A percentile compares a stretch with the other conserved stretches of the same genome.
phyloP scores from a whole-genome alignment of 2,888 invertebrate species.

The Cephus rjabovi region DNA sequence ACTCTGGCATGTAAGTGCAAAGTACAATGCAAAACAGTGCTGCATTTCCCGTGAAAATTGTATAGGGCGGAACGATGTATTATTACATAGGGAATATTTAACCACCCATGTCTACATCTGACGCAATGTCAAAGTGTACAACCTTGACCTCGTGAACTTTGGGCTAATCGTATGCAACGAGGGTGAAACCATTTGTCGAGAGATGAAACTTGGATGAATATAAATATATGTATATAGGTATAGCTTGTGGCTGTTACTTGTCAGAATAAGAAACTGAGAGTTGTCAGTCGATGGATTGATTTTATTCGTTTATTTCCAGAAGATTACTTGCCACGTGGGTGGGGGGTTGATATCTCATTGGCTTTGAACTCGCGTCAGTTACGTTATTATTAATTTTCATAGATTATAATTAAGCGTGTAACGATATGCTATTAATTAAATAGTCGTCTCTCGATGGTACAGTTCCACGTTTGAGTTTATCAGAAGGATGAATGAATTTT shows the following conservation, averaged over 20 bases:
- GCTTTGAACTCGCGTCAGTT: neutral
- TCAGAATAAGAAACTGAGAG: neutral
- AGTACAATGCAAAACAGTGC: neutral
- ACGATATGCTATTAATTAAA: neutral
- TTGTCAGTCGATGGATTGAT: neutral
- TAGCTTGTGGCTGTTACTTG: neutral
- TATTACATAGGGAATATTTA: neutral
- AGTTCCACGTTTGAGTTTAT: neutral
- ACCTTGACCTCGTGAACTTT: neutral
- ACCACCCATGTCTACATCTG: neutral
- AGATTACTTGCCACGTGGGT: neutral
- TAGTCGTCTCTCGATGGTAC: neutral
- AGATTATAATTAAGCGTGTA: slow-evolving; percentile 9
- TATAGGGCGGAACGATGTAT: neutral
- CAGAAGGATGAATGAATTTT: neutral
- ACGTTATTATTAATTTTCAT: neutral
- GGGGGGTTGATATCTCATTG: neutral
- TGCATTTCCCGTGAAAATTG: neutral
- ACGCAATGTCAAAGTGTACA: neutral
- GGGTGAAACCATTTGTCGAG: neutral
- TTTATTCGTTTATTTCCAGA: neutral
- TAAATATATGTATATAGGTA: neutral
- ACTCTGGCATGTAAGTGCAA: neutral
- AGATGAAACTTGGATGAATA: neutral
- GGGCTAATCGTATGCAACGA: neutral